Evolutionary conservation across 2,797 vertebrate genomes (phyloP).

Genomic region (Hydrophis major): DNA sequence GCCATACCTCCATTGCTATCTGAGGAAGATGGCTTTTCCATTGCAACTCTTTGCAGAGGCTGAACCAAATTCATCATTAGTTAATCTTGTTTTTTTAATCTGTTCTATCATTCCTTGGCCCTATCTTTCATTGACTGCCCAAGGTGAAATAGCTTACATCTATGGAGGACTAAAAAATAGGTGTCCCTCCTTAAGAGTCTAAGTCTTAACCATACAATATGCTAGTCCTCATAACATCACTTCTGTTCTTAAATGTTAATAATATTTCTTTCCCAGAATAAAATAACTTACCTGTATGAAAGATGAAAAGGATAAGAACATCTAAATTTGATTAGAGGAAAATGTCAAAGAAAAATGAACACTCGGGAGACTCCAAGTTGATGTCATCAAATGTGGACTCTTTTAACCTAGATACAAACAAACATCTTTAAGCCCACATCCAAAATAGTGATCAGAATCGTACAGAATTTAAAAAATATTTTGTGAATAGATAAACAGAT

Average conservation of each 20-base stretch:
- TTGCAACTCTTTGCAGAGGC: background rate
- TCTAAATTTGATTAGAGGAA: conserved; percentile 4
- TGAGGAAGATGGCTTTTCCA: background rate
- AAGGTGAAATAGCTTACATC: background rate
- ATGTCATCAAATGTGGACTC: background rate
- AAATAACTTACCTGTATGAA: conserved; percentile 24
- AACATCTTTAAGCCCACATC: conserved; percentile 18
- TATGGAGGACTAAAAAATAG: background rate
- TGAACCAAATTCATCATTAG: background rate
- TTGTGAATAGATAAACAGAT: background rate
- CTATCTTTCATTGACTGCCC: background rate
- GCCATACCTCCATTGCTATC: background rate
- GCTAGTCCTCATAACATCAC: background rate
- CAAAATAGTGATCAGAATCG: conserved; percentile 17
- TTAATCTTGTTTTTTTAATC: background rate
- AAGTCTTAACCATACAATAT: background rate
- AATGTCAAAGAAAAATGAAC: conserved; percentile 30
- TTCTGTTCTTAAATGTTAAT: background rate
- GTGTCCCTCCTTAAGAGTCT: background rate
- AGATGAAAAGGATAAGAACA: conserved; percentile 31
- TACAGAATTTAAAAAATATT: background rate
- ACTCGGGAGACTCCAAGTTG: background rate
- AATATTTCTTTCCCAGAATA: background rate
- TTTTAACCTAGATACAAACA: conserved; percentile 9
- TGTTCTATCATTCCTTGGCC: background rate